Evolutionary conservation across 2,797 vertebrate genomes (phyloP).

Genomic region (Liasis olivaceus): DNA sequence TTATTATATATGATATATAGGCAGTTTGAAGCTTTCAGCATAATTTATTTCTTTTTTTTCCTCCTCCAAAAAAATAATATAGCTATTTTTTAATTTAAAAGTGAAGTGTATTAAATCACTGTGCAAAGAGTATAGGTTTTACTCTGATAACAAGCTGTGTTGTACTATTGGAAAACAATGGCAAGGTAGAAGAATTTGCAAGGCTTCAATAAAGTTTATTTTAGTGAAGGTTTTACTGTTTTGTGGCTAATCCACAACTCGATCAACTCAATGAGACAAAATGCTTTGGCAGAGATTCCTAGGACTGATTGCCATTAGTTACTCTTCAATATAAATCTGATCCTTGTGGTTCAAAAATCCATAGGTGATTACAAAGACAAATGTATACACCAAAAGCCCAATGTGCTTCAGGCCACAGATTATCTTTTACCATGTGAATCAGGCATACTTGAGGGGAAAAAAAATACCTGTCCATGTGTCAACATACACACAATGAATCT

Average conservation of each 20-base stretch:
- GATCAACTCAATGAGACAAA: background rate
- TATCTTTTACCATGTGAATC: background rate
- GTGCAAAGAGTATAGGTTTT: background rate
- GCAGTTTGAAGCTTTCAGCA: background rate
- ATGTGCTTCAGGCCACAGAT: background rate
- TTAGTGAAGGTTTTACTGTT: background rate
- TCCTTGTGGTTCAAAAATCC: background rate
- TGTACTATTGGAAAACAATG: background rate
- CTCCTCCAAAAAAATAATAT: background rate
- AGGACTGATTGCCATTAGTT: background rate
- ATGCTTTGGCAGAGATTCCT: background rate
- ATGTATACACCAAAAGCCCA: background rate
- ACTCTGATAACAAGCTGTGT: background rate
- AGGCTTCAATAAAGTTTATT: background rate
- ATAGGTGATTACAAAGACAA: background rate
- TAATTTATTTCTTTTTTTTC: background rate
- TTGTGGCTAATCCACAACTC: background rate
- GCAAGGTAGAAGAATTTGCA: background rate
- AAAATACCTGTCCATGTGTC: background rate
- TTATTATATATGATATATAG: background rate
- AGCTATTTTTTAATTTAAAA: background rate
- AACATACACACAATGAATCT: background rate
- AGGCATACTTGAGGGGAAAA: background rate
- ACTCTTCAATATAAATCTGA: background rate
- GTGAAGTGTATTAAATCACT: conserved; percentile 2